Base-by-base conservation (phyloP, 2,888 invertebrate genomes). In the Lagria hirta region DNA sequence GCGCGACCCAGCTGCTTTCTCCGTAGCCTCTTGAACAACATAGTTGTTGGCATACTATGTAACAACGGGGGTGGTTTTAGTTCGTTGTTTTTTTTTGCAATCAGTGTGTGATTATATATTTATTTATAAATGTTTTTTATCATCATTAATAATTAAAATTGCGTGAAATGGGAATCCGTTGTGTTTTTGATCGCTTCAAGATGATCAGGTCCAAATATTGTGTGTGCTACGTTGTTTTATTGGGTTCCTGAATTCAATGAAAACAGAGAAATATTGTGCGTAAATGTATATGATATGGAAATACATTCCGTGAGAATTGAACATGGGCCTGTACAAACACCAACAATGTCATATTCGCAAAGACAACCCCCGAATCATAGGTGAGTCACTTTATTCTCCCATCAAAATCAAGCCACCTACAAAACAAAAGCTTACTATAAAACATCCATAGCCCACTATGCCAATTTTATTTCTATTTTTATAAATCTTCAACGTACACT, bases 301-400 rank as follows among this genome's bases (percentile, higher is more conserved):
- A 70, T 71, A 60, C 71, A 70, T 59, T 69, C 71, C 57, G 68
- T 71, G 61, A 66, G 72, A 62, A 69, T 71, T 64, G 71, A 72
- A 61, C 71, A 72, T 72, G 72, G 71, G 68, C 61, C 68, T 57
- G 67, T 70, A 58, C 69, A 68, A 65, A 66, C 69, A 60, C 68
- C 67, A 62, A 67, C 69, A 59, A 71, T 72, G 72, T 68, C 71
- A 62, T 72, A 69, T 60, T 60, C 72, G 58, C 72, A 70, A 66
- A 66, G 71, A 61, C 70, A 71, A 62, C 67, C 70, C 54, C 64
- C 62, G 57, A 68, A 65, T 57, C 70, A 69, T 55, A 69, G 70
- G 70, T 70, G 55, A 63, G 65, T 56, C 16, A 3, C 3, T 6
- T 12, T 12, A 3, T 18, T 18, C 6, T 18, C n/a, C n/a, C n/a